These are phyloP conservation scores for Sebastes nivosus DNA, from an alignment of 2,797 vertebrate genomes.

Conservation along the genomic window DNA sequence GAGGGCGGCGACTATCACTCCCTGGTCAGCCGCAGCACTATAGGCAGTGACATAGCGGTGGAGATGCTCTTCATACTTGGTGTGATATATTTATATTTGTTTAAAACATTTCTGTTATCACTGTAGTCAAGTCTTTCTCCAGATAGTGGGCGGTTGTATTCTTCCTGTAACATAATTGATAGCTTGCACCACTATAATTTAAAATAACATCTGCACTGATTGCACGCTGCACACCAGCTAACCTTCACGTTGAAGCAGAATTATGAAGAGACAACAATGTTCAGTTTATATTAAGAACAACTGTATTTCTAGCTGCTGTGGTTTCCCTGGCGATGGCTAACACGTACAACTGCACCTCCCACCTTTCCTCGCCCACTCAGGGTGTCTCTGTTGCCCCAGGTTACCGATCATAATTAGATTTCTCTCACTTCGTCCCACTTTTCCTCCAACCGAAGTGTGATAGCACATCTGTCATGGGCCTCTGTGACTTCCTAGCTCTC, in stretches of 20 bases:
- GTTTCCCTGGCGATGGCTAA: conserved; percentile 63
- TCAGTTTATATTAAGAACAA: conserved; percentile 21
- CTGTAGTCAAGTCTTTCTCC: background rate
- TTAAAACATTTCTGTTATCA: background rate
- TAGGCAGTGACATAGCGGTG: conserved; percentile 92
- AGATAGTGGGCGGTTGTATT: background rate
- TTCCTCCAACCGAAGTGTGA: conserved; percentile 44
- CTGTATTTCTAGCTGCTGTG: conserved; percentile 25
- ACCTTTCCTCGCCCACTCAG: conserved; percentile 44
- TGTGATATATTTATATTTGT: conserved; percentile 64
- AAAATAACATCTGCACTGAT: background rate
- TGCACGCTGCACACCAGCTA: conserved; percentile 1
- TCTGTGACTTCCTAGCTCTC: conserved; percentile 15
- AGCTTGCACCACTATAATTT: background rate
- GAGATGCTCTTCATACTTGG: conserved; percentile 98
- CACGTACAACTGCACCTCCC: conserved; percentile 18
- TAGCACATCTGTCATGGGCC: conserved; percentile 49
- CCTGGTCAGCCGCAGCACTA: conserved; percentile 84
- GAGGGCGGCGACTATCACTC: conserved; percentile 79
- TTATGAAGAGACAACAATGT: conserved; percentile 19
- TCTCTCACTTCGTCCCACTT: conserved; percentile 56
- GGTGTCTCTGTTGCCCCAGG: conserved; percentile 60
- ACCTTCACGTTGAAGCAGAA: background rate
- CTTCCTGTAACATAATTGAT: background rate
- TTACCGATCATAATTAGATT: conserved; percentile 69